Conservation (phyloP, 2,797 vertebrate species). For the Acanthurus tractus region DNA sequence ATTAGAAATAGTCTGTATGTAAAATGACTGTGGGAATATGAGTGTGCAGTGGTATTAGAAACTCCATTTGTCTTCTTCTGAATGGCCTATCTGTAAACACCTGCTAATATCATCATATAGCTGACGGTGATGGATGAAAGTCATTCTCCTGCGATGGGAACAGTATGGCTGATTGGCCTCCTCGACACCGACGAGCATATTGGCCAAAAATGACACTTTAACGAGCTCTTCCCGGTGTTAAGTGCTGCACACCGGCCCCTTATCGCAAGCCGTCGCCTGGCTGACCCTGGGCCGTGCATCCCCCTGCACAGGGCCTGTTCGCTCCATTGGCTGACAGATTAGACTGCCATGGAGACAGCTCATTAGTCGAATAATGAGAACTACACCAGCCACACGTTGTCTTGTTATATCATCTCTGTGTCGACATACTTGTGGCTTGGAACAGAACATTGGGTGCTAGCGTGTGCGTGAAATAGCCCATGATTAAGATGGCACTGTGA, state of each 20-base stretch:
- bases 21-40: conserved; percentile 49
- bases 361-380: conserved; percentile 87
- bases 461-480: conserved; percentile 59
- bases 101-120: conserved; percentile 76
- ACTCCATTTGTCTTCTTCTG: conserved; percentile 68
- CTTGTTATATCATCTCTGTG: conserved; percentile 77
- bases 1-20: conserved; percentile 41
- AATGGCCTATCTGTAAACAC: conserved; percentile 81
- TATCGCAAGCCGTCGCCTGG: conserved; percentile 63
- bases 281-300: conserved; percentile 72
- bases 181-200: conserved; percentile 77
- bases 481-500: conserved; percentile 61
- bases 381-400: conserved; percentile 71
- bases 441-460: conserved; percentile 76
- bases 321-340: conserved; percentile 83
- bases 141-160: conserved; percentile 73
- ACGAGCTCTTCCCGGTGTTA: conserved; percentile 82
- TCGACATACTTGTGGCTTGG: conserved; percentile 75
- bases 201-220: conserved; percentile 86
- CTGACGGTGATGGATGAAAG: conserved; percentile 77
- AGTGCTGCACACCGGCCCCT: conserved; percentile 70
- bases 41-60: conserved; percentile 45
- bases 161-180: conserved; percentile 77
- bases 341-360: conserved; percentile 81
- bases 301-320: conserved; percentile 61